phyloP scores from a whole-genome alignment of 2,888 invertebrate species.

The Pharmacophagus antenor region DNA sequence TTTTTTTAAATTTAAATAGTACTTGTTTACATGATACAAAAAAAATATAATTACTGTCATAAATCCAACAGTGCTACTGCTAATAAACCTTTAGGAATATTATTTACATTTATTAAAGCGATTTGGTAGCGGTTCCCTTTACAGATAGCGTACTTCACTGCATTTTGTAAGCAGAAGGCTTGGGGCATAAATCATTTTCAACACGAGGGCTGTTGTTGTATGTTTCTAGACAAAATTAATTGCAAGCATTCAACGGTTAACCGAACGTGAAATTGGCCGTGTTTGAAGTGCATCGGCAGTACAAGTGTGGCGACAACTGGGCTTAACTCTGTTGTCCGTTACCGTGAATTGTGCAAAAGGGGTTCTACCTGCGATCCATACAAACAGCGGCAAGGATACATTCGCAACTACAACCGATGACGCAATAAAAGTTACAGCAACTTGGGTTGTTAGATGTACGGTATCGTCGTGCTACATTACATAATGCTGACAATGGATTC shows the following conservation, averaged over 20 bases:
- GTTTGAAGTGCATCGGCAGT: slow-evolving; percentile 61
- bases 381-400: slow-evolving; percentile 43
- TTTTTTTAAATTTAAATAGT: too few relatives aligned
- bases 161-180: slow-evolving; percentile 41
- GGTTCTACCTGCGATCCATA: slow-evolving; percentile 70
- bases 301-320: slow-evolving; percentile 73
- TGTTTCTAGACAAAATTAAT: slow-evolving; percentile 69
- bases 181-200: slow-evolving; percentile 42
- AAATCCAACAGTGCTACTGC: neutral
- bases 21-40: neutral
- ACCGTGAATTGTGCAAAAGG: slow-evolving; percentile 78
- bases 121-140: slow-evolving; percentile 9
- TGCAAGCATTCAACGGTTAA: slow-evolving; percentile 66
- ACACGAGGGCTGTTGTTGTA: slow-evolving; percentile 56
- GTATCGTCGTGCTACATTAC: slow-evolving; percentile 75
- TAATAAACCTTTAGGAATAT: neutral
- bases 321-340: slow-evolving; percentile 55
- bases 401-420: slow-evolving; percentile 34
- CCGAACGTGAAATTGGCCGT: slow-evolving; percentile 73
- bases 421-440: slow-evolving; percentile 39
- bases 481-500: slow-evolving; percentile 75
- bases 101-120: neutral
- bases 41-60: neutral
- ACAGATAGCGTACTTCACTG: slow-evolving; percentile 61
- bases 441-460: slow-evolving; percentile 53